Conservation (phyloP, 2,797 vertebrate species). For the Chanos chanos region DNA sequence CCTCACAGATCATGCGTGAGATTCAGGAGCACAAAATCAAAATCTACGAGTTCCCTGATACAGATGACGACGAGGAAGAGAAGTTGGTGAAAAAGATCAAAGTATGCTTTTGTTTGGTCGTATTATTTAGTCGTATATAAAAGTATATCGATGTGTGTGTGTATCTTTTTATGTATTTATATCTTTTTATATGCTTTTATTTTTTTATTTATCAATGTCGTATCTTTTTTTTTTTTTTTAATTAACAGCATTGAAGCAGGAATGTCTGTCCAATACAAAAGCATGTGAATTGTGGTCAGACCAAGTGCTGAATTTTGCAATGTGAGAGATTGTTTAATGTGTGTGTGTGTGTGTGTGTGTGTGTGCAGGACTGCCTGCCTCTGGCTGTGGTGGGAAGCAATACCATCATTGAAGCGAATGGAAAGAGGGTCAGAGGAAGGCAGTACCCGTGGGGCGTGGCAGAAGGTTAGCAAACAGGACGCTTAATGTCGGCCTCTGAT, state of each 20-base stretch:
- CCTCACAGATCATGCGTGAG: constrained; percentile 92
- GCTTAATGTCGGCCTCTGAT: too few species aligned
- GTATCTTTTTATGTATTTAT: too few species aligned
- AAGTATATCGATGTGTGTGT: too few species aligned
- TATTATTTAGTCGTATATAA: too few species aligned
- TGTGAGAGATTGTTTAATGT: too few species aligned
- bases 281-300: too few species aligned
- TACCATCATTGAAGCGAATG: constrained; percentile 94
- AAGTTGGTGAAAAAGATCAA: constrained; percentile 96
- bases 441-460: constrained; percentile 98
- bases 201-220: not conserved
- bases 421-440: constrained; percentile 90
- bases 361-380: constrained; percentile 89
- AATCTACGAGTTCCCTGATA: constrained; percentile 99
- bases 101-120: too few species aligned
- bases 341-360: not conserved
- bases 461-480: constrained; percentile 78
- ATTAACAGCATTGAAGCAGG: too few species aligned
- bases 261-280: too few species aligned
- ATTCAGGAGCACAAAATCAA: constrained; percentile 99
- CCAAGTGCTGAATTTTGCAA: too few species aligned
- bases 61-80: constrained; percentile 96
- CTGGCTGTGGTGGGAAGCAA: constrained; percentile 98
- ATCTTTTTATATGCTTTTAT: too few species aligned
- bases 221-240: too few species aligned